These are phyloP conservation scores for Dermatemys mawii DNA, from an alignment of 2,113 vertebrate genomes.

Conservation along the genomic window DNA sequence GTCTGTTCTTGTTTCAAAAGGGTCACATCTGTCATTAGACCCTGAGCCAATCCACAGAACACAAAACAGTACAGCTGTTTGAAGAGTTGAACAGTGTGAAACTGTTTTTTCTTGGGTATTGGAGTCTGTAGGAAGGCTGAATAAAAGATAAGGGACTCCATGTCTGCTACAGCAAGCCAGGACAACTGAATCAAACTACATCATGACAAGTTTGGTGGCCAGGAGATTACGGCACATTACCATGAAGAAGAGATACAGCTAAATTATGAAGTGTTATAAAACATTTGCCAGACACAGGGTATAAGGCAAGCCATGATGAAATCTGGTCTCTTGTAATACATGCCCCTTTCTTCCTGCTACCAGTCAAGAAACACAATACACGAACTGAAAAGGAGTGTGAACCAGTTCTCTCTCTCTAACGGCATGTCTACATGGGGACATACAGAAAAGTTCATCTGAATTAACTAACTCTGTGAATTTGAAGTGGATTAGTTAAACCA, in stretches of 20 bases:
- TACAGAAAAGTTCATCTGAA: not conserved
- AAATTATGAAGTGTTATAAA: not conserved
- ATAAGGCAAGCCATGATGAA: not conserved
- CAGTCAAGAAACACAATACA: not conserved
- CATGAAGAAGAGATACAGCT: not conserved
- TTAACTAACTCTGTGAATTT: not conserved
- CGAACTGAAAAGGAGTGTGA: not conserved
- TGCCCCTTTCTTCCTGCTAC: not conserved
- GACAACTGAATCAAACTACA: constrained; percentile 46
- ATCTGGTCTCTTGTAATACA: not conserved
- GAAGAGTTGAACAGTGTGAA: constrained; percentile 73
- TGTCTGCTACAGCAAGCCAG: constrained; percentile 60
- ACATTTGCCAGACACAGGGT: not conserved
- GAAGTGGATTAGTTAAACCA: not conserved
- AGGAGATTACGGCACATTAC: not conserved
- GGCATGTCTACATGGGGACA: not conserved
- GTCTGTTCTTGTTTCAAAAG: constrained; percentile 43
- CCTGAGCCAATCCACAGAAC: constrained; percentile 67
- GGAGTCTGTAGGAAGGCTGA: constrained; percentile 61
- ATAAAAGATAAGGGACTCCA: constrained; percentile 53
- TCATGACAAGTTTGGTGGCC: constrained; percentile 42
- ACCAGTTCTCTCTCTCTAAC: not conserved
- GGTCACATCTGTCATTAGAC: constrained; percentile 67
- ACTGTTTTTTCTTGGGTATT: constrained; percentile 69
- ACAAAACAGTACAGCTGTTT: constrained; percentile 72